Evolutionary conservation across 2,797 vertebrate genomes (phyloP).

Genomic region (Gouania willdenowi): DNA sequence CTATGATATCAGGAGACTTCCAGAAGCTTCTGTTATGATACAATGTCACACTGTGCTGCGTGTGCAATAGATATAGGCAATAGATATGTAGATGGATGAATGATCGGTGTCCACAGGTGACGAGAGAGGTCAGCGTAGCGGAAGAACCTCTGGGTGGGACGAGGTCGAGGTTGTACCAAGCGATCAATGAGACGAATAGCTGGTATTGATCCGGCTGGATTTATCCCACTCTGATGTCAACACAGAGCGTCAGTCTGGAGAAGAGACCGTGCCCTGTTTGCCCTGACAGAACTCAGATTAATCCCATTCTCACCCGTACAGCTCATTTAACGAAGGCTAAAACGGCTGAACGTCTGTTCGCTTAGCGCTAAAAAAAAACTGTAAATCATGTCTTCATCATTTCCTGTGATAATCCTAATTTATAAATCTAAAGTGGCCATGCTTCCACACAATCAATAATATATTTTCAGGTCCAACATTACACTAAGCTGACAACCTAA

Average conservation of each 20-base stretch:
- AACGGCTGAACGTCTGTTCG: constrained; percentile 57
- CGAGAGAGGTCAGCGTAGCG: constrained; percentile 38
- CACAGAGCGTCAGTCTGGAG: constrained; percentile 45
- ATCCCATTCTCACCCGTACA: constrained; percentile 50
- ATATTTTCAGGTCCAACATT: constrained; percentile 11
- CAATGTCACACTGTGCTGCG: constrained; percentile 13
- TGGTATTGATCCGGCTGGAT: constrained; percentile 68
- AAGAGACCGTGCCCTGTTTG: constrained; percentile 49
- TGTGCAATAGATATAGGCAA: constrained; percentile 30
- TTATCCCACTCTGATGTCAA: constrained; percentile 70
- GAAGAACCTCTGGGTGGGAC: constrained; percentile 45
- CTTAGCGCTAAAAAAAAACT: constrained; percentile 36
- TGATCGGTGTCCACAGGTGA: constrained; percentile 47
- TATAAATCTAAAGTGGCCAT: constrained; percentile 38
- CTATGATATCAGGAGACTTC: constrained; percentile 25
- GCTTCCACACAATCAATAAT: constrained; percentile 19
- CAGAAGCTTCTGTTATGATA: constrained; percentile 4
- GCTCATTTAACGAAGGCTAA: constrained; percentile 64
- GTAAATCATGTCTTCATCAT: constrained; percentile 55
- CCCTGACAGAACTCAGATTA: constrained; percentile 53
- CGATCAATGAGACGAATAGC: constrained; percentile 67
- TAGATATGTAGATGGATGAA: constrained; percentile 55
- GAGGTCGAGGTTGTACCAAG: constrained; percentile 50
- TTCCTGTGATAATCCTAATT: constrained; percentile 25
- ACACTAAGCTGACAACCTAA: too few relatives aligned